Evolutionary conservation across 2,113 vertebrate genomes (phyloP), one percentile per base, ranked within the genome.

Genomic region (Orcinus orca): DNA sequence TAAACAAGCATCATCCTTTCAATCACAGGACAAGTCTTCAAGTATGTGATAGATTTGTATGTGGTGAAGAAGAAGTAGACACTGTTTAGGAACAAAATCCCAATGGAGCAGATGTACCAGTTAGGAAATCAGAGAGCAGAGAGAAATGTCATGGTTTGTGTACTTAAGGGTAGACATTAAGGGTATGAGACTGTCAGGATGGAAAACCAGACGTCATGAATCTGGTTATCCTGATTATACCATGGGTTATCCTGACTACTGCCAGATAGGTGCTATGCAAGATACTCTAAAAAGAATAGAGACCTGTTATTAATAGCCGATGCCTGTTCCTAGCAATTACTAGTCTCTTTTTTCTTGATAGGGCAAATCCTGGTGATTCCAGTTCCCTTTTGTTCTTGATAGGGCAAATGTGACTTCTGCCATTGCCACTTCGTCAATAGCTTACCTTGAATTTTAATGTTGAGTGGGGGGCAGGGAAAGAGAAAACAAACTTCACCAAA

Each of bases 201-300:
- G 44, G 70, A 60, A 58, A 33, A 50, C 11, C 11, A 67, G 62
- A 62, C 12, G 13, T 18, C 38, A 25, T 2, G 0, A 8, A 14
- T 26, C 14, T 41, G 53, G 5, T 53, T 53, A 53, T 53, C 53
- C 50, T 65, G 31, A n/a, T 4, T 14, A 15, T 26, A 31, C 17
- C 41, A 3, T 65, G 2, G 29, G 10, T 68, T 68, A n/a, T 44
- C 7, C n/a, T 55, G 17, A 53, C 18, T 13, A 36, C 6, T 65
- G 5, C 26, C 41, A 18, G 1, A 29, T 31, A 5, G 18, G 0
- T 29, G 3, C 0, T 7, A 31, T 44, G 7, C 10, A 62, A 60
- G 7, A 41, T 38, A 33, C 2, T 88, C 50, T 53, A 38, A 62
- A 73, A 93, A 17, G 2, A 18, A 31, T 36, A 81, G 11, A 23